Conservation (phyloP, 1,140 invertebrate genomes). For the Thrips palmi region DNA sequence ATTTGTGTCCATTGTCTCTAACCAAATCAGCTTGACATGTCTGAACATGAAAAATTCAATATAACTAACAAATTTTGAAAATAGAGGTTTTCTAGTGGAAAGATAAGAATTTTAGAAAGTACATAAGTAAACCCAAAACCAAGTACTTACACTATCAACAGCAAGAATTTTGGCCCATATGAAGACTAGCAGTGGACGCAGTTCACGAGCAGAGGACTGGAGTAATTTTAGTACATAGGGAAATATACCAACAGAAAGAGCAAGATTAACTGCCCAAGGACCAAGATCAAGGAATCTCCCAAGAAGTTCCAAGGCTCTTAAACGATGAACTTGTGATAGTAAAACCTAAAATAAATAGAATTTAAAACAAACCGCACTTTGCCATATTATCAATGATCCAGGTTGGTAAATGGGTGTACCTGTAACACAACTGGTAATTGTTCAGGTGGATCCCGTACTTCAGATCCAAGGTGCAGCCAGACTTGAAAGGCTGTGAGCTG, state of each 20-base stretch:
- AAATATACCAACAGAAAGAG: slow-evolving; percentile 94
- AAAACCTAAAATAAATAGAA: slow-evolving; percentile 42
- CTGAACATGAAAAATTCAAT: slow-evolving; percentile 29
- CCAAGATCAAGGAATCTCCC: slow-evolving; percentile 93
- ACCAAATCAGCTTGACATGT: slow-evolving; percentile 89
- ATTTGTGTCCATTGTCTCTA: slow-evolving; percentile 86
- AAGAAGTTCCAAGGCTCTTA: slow-evolving; percentile 83
- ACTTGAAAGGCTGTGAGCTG: slow-evolving; percentile 97
- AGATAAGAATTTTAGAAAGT: neutral
- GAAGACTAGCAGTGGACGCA: slow-evolving; percentile 84
- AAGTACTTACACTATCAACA: slow-evolving; percentile 68
- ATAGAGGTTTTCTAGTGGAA: neutral
- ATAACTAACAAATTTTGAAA: slow-evolving; percentile 8
- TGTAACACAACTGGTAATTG: slow-evolving; percentile 96
- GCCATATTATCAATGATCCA: slow-evolving; percentile 1
- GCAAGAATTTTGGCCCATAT: slow-evolving; percentile 99
- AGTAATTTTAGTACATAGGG: slow-evolving; percentile 94
- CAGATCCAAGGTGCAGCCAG: slow-evolving; percentile 73
- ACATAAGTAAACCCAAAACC: neutral
- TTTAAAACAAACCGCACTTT: slow-evolving; percentile 5
- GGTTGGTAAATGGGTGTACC: slow-evolving; percentile 21
- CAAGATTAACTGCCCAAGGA: slow-evolving; percentile 90
- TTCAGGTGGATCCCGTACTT: slow-evolving; percentile 67
- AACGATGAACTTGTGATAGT: slow-evolving; percentile 88
- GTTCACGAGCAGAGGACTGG: slow-evolving; percentile 80